Conservation (phyloP, 2,888 invertebrate genomes). For the Archaeoteleia sp. region DNA sequence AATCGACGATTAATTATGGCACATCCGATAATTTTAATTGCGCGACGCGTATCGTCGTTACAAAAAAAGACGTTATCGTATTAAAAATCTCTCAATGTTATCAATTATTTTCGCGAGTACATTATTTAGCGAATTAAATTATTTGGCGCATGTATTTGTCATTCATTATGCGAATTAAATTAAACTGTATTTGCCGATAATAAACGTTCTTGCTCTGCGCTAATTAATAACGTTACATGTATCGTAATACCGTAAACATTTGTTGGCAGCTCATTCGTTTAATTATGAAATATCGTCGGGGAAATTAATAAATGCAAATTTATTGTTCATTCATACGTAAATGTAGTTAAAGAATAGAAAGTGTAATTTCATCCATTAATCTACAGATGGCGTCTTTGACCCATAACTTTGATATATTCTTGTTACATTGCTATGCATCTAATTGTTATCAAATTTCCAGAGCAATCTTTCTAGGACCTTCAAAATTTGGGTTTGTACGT, state of each 20-base stretch:
- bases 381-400: too few species aligned
- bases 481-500: too few species aligned
- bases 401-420: too few species aligned
- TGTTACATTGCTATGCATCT: too few species aligned
- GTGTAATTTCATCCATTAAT: too few species aligned
- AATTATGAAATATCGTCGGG: slow-evolving; percentile 30
- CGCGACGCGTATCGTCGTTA: background rate
- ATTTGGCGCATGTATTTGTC: slow-evolving; percentile 40
- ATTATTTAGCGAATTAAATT: slow-evolving; percentile 36
- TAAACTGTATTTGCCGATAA: slow-evolving; percentile 45
- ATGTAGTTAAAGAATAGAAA: too few species aligned
- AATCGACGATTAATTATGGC: slow-evolving; percentile 40
- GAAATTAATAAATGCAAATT: slow-evolving; percentile 24
- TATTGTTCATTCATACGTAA: slow-evolving; percentile 27
- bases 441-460: too few species aligned
- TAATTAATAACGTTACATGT: slow-evolving; percentile 51
- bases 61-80: too few species aligned
- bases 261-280: slow-evolving; percentile 44
- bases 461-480: too few species aligned
- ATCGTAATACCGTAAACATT: slow-evolving; percentile 45
- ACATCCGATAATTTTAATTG: slow-evolving; percentile 20
- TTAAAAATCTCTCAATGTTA: too few species aligned
- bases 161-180: slow-evolving; percentile 46
- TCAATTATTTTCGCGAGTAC: too few species aligned
- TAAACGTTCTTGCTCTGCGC: slow-evolving; percentile 40